Conservation (phyloP, 2,888 invertebrate genomes). For the Cheilosia vulpina region DNA sequence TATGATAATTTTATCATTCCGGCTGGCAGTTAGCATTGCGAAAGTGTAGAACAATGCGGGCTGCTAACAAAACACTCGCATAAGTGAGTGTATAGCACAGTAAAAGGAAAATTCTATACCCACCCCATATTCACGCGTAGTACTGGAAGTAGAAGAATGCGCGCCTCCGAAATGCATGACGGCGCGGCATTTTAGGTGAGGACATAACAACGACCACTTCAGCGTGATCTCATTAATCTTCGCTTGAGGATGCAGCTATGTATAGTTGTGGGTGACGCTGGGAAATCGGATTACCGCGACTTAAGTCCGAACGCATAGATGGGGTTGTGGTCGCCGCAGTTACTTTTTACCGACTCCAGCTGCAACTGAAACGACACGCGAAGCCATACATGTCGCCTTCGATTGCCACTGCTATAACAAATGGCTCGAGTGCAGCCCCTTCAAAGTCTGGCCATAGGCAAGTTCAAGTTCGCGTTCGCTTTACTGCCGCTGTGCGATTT, state of each 20-base stretch:
- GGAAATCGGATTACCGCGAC: conserved; percentile 71
- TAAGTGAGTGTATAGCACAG: conserved; percentile 25
- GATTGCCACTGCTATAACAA: conserved; percentile 20
- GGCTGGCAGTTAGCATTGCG: conserved; percentile 70
- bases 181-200: conserved; percentile 42
- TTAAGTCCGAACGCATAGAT: conserved; percentile 42
- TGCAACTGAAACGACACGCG: conserved; percentile 62
- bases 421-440: conserved; percentile 16
- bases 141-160: neutral
- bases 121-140: neutral
- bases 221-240: conserved; percentile 74
- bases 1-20: conserved; percentile 75
- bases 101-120: conserved; percentile 5
- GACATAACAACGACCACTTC: conserved; percentile 57
- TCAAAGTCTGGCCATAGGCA: conserved; percentile 23
- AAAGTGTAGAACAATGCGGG: conserved; percentile 72
- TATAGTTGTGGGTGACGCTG: conserved; percentile 61
- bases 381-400: conserved; percentile 66
- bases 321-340: conserved; percentile 12
- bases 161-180: conserved; percentile 4
- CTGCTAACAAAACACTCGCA: conserved; percentile 67
- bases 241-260: conserved; percentile 60
- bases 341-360: neutral
- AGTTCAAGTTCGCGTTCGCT: conserved; percentile 66
- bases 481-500: conserved; percentile 21